Percentiles rank a stretch among this genome's conserved stretches.
phyloP scores from a whole-genome alignment of 2,113 vertebrate species.

The Sus scrofa region DNA sequence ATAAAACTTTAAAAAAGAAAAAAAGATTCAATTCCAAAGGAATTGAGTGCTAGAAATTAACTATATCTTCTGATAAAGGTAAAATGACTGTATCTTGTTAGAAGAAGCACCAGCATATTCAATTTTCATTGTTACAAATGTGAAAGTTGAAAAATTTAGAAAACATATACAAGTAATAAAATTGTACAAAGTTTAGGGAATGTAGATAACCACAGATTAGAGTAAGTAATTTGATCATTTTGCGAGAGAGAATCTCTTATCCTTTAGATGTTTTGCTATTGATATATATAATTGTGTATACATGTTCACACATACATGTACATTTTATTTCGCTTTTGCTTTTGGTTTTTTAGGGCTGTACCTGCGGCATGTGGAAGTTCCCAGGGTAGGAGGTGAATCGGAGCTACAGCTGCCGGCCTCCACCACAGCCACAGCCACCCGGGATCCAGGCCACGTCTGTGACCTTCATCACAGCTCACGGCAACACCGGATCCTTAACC shows the following conservation, averaged over 20 bases:
- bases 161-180: neutral
- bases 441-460: too few relatives aligned
- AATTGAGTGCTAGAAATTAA: neutral
- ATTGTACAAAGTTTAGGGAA: neutral
- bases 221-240: neutral
- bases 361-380: too few relatives aligned
- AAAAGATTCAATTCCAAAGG: neutral
- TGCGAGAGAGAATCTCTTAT: neutral
- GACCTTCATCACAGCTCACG: too few relatives aligned
- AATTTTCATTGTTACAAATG: slow-evolving; percentile 12
- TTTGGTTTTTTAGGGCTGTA: too few relatives aligned
- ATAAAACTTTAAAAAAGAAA: too few relatives aligned
- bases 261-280: neutral
- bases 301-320: neutral
- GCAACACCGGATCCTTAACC: too few relatives aligned
- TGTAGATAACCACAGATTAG: neutral
- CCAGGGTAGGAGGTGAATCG: too few relatives aligned
- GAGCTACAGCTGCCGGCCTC: too few relatives aligned
- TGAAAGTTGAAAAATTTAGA: slow-evolving; percentile 19
- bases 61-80: neutral
- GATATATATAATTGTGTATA: neutral
- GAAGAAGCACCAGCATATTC: neutral
- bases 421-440: too few relatives aligned
- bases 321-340: neutral
- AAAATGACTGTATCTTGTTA: slow-evolving; percentile 7